Percentiles rank a stretch among this genome's conserved stretches.
Conservation (phyloP, 2,888 invertebrate species). For the Cantharis rufa region DNA sequence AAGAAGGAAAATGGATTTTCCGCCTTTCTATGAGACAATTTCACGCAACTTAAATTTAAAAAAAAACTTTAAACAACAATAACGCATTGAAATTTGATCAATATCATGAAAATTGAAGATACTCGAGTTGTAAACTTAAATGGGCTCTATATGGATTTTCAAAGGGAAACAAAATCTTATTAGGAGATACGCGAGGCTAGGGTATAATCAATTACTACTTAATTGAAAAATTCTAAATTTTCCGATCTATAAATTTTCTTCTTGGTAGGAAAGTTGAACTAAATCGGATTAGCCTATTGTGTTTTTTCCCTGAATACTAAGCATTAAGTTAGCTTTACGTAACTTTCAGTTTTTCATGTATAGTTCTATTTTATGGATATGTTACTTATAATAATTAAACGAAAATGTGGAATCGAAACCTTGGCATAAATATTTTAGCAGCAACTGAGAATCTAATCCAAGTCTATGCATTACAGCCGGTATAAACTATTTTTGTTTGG, state of each 20-base stretch:
- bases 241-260: background rate
- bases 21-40: background rate
- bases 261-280: background rate
- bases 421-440: no score
- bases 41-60: background rate
- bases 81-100: background rate
- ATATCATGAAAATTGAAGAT: background rate
- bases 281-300: background rate
- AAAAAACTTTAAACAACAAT: background rate
- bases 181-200: background rate
- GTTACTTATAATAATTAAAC: no score
- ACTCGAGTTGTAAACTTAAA: background rate
- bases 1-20: background rate
- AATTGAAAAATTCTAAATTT: background rate
- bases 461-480: no score
- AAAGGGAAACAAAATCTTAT: background rate
- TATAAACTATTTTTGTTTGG: no score
- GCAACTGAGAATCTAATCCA: no score
- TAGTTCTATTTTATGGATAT: no score
- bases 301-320: background rate
- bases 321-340: no score
- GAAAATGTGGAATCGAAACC: no score
- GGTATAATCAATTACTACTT: background rate
- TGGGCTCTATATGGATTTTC: background rate
- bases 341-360: no score